phyloP scores from a whole-genome alignment of 2,113 vertebrate species.

The Pterocles gutturalis region DNA sequence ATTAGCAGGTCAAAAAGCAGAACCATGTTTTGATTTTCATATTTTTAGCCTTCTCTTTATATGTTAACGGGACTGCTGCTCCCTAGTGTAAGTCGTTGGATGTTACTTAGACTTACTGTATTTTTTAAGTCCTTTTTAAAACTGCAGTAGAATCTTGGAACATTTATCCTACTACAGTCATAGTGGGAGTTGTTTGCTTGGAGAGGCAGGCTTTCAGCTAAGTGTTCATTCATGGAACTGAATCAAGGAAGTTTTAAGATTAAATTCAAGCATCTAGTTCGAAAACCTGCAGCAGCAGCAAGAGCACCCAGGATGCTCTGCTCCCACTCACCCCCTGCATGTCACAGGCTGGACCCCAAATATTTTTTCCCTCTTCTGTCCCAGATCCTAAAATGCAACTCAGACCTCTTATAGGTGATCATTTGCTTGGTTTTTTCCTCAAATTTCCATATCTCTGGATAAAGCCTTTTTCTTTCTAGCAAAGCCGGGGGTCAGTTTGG shows the following conservation, averaged over 20 bases:
- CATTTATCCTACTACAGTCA: background rate
- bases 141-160: background rate
- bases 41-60: background rate
- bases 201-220: background rate
- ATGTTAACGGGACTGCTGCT: background rate
- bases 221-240: background rate
- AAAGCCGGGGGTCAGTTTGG: background rate
- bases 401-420: background rate
- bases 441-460: background rate
- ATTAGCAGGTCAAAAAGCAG: conserved; percentile 25
- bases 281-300: background rate
- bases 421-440: background rate
- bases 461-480: background rate
- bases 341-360: background rate
- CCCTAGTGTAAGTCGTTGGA: background rate
- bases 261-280: background rate
- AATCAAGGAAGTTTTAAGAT: background rate
- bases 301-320: background rate
- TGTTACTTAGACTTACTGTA: background rate
- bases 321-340: background rate
- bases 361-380: background rate
- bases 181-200: background rate
- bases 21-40: background rate
- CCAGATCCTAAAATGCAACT: background rate
- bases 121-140: background rate